Evolutionary conservation across 2,797 vertebrate species (phyloP), one percentile per base, ranked within the genome.

Genomic region (Zenarchopterus dispar): DNA sequence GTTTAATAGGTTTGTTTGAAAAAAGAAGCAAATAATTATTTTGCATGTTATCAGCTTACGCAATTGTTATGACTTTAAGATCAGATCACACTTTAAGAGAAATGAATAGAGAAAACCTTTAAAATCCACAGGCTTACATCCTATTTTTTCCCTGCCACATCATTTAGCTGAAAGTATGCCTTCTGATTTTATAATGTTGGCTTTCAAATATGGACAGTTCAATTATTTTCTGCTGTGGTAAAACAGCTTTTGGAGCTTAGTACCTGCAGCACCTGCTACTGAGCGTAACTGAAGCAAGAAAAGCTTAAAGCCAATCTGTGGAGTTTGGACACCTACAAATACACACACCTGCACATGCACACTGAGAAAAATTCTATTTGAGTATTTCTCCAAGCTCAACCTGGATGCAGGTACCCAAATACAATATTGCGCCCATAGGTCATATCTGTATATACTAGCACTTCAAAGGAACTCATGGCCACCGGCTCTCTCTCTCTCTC

Each of bases 391-490:
- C 62, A 50, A 81, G 74, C 68, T 84, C 46, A 79, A 64, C 66
- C 77, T 60, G 56, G 58, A 76, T 68, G 62, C 60, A 84, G 78
- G 72, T 78, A 78, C 77, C 84, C 62, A 82, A 79, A 83, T 79
- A 84, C 78, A 82, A 78, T 78, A 77, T 78, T 78, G 71, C 73
- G 75, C 71, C 63, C 51, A 33, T 54, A 62, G 80, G 85, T 84
- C 63, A 70, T 77, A 75, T 75, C 77, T 81, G 74, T 77, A 80
- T 73, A 84, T 78, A 62, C 1, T 33, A 73, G 46, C 22, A 84
- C 78, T 82, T 88, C 80, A 85, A 88, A 90, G 80, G 56, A 75
- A 45, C 73, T 75, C 71, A 76, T 70, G 74, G 61, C 76, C 79
- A 78, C 55, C 66, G 58, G 73, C 39, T 62, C 52, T 56, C 61